Conservation (phyloP, 2,113 vertebrate genomes). For the Macrotis lagotis region DNA sequence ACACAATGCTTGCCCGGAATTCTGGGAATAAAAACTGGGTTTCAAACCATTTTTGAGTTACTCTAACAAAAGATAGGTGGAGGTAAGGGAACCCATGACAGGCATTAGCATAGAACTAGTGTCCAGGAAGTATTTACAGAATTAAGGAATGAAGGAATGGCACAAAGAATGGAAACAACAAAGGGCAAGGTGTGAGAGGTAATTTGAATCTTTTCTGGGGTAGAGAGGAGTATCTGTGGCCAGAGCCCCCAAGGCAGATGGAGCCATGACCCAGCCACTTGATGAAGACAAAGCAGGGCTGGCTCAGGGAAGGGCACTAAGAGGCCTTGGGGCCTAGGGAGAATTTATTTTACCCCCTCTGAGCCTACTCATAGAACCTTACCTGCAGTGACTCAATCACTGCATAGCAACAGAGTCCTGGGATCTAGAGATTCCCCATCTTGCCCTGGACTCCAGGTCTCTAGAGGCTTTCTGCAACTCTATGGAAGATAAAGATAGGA, state of each 20-base stretch:
- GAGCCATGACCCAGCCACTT: background rate
- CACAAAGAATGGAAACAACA: background rate
- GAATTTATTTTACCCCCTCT: background rate
- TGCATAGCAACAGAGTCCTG: background rate
- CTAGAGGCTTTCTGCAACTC: background rate
- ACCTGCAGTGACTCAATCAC: background rate
- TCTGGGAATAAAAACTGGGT: background rate
- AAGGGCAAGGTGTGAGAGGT: background rate
- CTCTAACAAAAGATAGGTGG: background rate
- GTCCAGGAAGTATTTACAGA: background rate
- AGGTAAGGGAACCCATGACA: background rate
- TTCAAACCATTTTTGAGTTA: background rate
- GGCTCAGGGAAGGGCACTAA: background rate
- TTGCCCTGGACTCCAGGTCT: background rate
- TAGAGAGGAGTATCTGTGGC: background rate
- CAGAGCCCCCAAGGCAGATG: background rate
- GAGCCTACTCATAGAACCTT: background rate
- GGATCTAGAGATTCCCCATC: background rate
- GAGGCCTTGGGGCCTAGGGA: background rate
- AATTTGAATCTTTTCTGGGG: background rate
- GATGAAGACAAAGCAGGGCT: background rate
- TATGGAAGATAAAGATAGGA: background rate
- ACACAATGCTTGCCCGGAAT: background rate
- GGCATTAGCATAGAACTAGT: background rate
- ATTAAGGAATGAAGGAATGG: background rate